Conservation (phyloP, 2,113 vertebrate genomes). For the Melanerpes formicivorus region DNA sequence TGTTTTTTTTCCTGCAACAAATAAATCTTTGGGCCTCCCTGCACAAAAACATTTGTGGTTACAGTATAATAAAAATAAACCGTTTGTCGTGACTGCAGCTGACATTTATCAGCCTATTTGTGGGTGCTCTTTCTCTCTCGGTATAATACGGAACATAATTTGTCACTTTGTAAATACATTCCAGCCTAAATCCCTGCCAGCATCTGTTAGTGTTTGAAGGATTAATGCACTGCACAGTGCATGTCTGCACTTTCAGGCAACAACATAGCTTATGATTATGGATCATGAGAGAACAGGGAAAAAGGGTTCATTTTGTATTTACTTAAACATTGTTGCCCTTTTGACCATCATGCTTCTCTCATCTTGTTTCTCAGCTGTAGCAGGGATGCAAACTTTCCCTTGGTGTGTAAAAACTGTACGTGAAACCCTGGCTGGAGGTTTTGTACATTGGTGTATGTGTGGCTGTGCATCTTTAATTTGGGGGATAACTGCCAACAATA, state of each 20-base stretch:
- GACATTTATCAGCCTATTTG: slow-evolving; percentile 91
- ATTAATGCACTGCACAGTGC: slow-evolving; percentile 80
- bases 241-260: slow-evolving; percentile 74
- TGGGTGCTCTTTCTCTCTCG: slow-evolving; percentile 85
- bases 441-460: background rate
- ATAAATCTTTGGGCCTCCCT: slow-evolving; percentile 81
- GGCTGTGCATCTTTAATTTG: background rate
- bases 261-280: slow-evolving; percentile 62
- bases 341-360: slow-evolving; percentile 57
- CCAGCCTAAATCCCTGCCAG: slow-evolving; percentile 86
- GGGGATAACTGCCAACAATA: background rate
- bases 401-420: accelerated
- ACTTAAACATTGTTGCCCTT: slow-evolving; percentile 54
- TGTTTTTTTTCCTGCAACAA: slow-evolving; percentile 75
- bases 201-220: slow-evolving; percentile 85
- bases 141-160: slow-evolving; percentile 86
- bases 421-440: background rate
- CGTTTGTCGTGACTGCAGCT: slow-evolving; percentile 86
- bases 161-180: slow-evolving; percentile 90
- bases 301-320: slow-evolving; percentile 30
- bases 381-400: background rate
- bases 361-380: slow-evolving; percentile 26
- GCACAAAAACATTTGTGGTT: slow-evolving; percentile 80
- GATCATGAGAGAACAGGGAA: slow-evolving; percentile 62
- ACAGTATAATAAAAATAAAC: slow-evolving; percentile 95